Evolutionary conservation across 2,113 vertebrate species (phyloP), one percentile per base, ranked within the genome.

Genomic region (Nothobranchius furzeri): DNA sequence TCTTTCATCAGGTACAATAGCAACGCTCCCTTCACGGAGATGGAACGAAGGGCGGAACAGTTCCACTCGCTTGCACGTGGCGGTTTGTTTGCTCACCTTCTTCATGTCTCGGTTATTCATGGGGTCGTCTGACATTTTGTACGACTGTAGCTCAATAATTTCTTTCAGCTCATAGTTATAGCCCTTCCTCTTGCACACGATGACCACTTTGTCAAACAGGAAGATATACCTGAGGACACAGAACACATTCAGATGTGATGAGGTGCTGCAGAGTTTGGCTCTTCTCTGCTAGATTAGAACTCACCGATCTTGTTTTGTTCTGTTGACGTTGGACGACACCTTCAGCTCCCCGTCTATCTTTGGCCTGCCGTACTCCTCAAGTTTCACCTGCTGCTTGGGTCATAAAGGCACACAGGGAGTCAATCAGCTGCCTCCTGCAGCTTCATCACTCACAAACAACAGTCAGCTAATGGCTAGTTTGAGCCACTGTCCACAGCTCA

Each of bases 331-430:
- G 64, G 97, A 98, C 48, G 92, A 96, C 12, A 99, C 96, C 85
- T 99, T 99, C 53, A 99, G 87, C 57, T 99, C 98, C 0, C 98
- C 98, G 0, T 99, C 98, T 2, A 98, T 99, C 93, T 99, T 99
- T 0, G 97, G 98, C 81, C 97, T 90, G 51, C 98, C 98, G 0
- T 95, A 99, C 63, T 99, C 96, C 85, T 96, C 96, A 90, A 99
- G 93, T 53, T 95, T 98, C 67, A 98, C 96, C 75, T 98, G 97
- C 95, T 97, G 92, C 79, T 78, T 78, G 64, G 35, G 82, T 75
- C 40, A 74, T 67, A 88, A 55, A 64, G n/a, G 73, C 60, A 68
- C n/a, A 17, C 40, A 7, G 1, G 48, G 30, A 10, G 56, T 85
- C 56, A 79, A 56, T 67, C 62, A 46, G 66, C 51, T 53, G 36